A percentile compares a stretch with the other conserved stretches of the same genome.
These are phyloP conservation scores for Epinephelus fuscoguttatus DNA, from an alignment of 2,113 vertebrate species.

Conservation along the genomic window DNA sequence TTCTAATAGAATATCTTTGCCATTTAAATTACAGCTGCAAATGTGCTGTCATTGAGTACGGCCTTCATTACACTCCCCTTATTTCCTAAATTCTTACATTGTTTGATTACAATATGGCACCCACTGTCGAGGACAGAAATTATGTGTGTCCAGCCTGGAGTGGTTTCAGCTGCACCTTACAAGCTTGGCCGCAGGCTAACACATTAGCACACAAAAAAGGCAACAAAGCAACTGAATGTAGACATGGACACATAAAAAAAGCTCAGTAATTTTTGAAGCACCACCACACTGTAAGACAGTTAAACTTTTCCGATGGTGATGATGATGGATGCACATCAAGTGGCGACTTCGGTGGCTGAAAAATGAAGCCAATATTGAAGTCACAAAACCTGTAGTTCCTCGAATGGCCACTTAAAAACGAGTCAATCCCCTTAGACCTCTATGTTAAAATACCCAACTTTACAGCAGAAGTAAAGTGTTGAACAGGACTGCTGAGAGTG, in stretches of 20 bases:
- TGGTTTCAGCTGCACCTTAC: slow-evolving; percentile 62
- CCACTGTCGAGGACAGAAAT: slow-evolving; percentile 44
- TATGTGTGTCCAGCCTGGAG: slow-evolving; percentile 57
- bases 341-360: too few relatives aligned
- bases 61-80: slow-evolving; percentile 55
- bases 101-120: slow-evolving; percentile 70
- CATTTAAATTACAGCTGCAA: slow-evolving; percentile 72
- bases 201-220: slow-evolving; percentile 53
- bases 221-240: slow-evolving; percentile 29
- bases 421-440: too few relatives aligned
- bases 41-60: slow-evolving; percentile 54
- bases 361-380: too few relatives aligned
- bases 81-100: slow-evolving; percentile 63
- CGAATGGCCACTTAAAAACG: too few relatives aligned
- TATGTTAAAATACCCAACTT: too few relatives aligned
- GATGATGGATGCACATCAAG: too few relatives aligned
- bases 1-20: slow-evolving; percentile 71
- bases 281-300: slow-evolving; percentile 1
- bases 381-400: too few relatives aligned
- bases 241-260: slow-evolving; percentile 14
- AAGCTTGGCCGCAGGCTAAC: slow-evolving; percentile 52
- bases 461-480: too few relatives aligned
- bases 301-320: not conserved
- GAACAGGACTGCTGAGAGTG: too few relatives aligned
- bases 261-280: slow-evolving; percentile 19